These are phyloP conservation scores for Glaucomys volans DNA, from an alignment of 2,113 vertebrate species.

Conservation along the genomic window DNA sequence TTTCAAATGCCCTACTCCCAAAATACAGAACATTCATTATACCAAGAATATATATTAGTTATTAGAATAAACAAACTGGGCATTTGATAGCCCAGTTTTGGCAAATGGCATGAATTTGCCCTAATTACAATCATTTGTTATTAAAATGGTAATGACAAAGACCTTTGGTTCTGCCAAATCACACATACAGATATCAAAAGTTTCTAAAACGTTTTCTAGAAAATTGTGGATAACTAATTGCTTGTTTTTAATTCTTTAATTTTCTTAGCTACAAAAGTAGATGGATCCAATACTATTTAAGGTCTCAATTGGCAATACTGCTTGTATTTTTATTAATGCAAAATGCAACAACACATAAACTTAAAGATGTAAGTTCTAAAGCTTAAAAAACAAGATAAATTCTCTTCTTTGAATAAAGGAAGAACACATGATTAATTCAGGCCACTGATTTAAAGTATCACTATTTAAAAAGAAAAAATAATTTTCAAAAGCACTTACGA, in stretches of 20 bases:
- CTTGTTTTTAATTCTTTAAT: neutral
- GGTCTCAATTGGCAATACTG: slow-evolving; percentile 2
- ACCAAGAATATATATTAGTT: slow-evolving; percentile 35
- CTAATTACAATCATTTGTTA: slow-evolving; percentile 67
- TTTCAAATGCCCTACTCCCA: slow-evolving; percentile 55
- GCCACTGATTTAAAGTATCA: neutral
- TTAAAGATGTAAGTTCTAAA: neutral
- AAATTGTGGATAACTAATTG: slow-evolving; percentile 31
- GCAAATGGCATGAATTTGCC: slow-evolving; percentile 70
- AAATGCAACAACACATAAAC: slow-evolving; percentile 25
- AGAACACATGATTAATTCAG: slow-evolving; percentile 6
- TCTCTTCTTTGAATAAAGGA: slow-evolving; percentile 23
- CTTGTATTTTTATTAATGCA: slow-evolving; percentile 33
- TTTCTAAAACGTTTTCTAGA: slow-evolving; percentile 44
- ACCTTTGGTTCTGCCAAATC: slow-evolving; percentile 63
- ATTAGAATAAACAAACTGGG: neutral
- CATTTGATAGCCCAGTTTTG: slow-evolving; percentile 53
- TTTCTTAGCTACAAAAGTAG: slow-evolving; percentile 40
- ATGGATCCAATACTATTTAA: slow-evolving; percentile 16
- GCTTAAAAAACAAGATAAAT: slow-evolving; percentile 1
- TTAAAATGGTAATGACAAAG: slow-evolving; percentile 76
- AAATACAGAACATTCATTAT: slow-evolving; percentile 61
- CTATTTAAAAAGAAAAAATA: slow-evolving; percentile 42
- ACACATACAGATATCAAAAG: slow-evolving; percentile 12
- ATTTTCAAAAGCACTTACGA: slow-evolving; percentile 44